Conservation (phyloP, 2,113 vertebrate genomes). For the Arothron firmamentum region DNA sequence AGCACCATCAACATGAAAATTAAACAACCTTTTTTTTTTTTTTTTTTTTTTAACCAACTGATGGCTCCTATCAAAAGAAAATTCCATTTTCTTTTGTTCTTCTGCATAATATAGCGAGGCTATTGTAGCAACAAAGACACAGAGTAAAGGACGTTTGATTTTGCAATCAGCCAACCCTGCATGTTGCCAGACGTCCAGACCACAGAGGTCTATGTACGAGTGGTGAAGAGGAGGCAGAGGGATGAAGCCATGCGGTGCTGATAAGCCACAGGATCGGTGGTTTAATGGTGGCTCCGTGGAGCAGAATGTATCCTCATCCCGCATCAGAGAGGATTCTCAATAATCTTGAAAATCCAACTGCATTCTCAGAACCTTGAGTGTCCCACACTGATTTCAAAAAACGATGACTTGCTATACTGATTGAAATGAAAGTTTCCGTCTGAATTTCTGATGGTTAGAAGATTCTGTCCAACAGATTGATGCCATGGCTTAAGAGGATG, state of each 20-base stretch:
- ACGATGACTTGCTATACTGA: no score
- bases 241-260: slow-evolving; percentile 2
- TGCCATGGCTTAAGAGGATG: slow-evolving; percentile 31
- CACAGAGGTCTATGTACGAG: slow-evolving; percentile 14
- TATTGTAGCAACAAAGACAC: slow-evolving; percentile 76
- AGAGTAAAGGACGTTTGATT: slow-evolving; percentile 76
- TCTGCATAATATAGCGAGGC: slow-evolving; percentile 78
- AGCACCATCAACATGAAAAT: slow-evolving; percentile 90
- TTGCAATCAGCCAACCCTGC: slow-evolving; percentile 40
- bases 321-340: no score
- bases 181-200: slow-evolving; percentile 14
- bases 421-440: background rate
- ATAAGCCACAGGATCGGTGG: slow-evolving; percentile 10
- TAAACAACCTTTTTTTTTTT: slow-evolving; percentile 71
- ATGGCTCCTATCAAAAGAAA: slow-evolving; percentile 87
- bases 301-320: background rate
- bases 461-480: slow-evolving; percentile 28
- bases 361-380: slow-evolving; percentile 2
- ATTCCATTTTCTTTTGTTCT: slow-evolving; percentile 90
- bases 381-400: no score
- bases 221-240: slow-evolving; percentile 2
- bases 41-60: slow-evolving; percentile 83
- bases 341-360: background rate
- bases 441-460: background rate
- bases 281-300: slow-evolving; percentile 6